These are phyloP conservation scores for Metopolophium dirhodum DNA, from an alignment of 1,140 invertebrate genomes.

Conservation along the genomic window DNA sequence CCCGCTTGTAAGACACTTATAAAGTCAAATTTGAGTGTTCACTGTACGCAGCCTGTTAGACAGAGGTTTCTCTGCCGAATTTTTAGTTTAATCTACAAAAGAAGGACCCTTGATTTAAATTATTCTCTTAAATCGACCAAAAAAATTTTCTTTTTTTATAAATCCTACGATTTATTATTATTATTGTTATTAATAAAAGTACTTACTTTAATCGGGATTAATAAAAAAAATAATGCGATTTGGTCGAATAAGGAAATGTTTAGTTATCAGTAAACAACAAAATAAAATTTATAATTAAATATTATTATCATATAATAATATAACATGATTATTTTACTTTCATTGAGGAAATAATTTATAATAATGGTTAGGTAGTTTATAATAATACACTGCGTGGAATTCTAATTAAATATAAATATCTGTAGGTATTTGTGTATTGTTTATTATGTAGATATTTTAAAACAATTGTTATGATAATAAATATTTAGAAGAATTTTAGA, in stretches of 20 bases:
- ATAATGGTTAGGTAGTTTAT: not conserved
- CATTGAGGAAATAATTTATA: not conserved
- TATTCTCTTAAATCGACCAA: not conserved
- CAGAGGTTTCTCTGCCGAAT: not conserved
- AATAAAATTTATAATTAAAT: not conserved
- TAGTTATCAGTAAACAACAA: not conserved
- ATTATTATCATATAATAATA: not conserved
- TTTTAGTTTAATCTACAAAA: not conserved
- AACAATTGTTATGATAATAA: not conserved
- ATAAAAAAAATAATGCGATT: not conserved
- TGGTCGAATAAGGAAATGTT: not conserved
- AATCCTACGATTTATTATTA: no score
- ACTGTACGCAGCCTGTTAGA: not conserved
- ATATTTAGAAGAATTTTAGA: not conserved
- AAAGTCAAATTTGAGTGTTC: slow-evolving; percentile 25
- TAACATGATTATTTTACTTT: slow-evolving; percentile 16
- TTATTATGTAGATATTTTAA: not conserved
- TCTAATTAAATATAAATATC: not conserved
- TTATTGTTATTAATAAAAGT: not conserved
- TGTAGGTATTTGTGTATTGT: not conserved
- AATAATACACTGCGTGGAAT: not conserved
- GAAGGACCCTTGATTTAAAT: not conserved
- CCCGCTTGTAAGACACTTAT: not conserved
- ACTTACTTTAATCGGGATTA: not conserved
- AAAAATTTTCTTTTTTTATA: not conserved